Evolutionary conservation across 2,888 invertebrate genomes (phyloP).

Genomic region (Cylindroiulus punctatus): DNA sequence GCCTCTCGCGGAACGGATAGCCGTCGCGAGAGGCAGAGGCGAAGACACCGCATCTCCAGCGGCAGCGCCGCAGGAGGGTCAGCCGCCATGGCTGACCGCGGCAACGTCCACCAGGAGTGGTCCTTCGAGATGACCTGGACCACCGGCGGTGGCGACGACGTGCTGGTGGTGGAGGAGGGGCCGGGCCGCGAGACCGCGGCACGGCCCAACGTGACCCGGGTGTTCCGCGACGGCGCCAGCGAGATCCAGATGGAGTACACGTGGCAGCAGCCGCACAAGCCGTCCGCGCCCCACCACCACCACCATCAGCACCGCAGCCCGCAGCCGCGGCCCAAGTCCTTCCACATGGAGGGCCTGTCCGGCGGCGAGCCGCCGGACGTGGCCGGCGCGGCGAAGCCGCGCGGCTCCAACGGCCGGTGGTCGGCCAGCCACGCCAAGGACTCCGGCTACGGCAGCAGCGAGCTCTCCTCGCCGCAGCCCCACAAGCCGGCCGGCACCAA

Average conservation of each 20-base stretch:
- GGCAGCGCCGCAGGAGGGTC: background rate
- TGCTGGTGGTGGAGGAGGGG: conserved; percentile 56
- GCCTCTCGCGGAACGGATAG: background rate
- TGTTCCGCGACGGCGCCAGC: conserved; percentile 54
- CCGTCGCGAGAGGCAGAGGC: background rate
- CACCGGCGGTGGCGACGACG: conserved; percentile 54
- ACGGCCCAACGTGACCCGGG: conserved; percentile 47
- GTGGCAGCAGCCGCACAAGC: conserved; percentile 49
- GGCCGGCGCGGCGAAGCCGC: background rate
- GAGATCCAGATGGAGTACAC: conserved; percentile 57
- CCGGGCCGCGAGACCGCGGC: background rate
- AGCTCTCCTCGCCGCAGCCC: background rate
- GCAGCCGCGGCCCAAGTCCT: conserved; percentile 52
- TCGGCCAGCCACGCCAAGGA: conserved; percentile 63
- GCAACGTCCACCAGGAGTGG: conserved; percentile 56
- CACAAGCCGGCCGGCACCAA: conserved; percentile 58
- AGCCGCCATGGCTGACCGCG: conserved; percentile 53
- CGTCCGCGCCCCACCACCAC: background rate
- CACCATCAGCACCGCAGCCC: background rate
- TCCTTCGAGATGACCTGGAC: conserved; percentile 58
- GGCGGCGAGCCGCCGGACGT: background rate
- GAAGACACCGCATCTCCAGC: background rate
- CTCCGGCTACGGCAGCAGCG: conserved; percentile 65
- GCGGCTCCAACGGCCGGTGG: conserved; percentile 54
- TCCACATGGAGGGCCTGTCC: conserved; percentile 45